Evolutionary conservation across 37 sponge, comb jelly and placozoan species (phyloP), one percentile per base, ranked within the genome.

Genomic region (Hexactinellida sp.): DNA sequence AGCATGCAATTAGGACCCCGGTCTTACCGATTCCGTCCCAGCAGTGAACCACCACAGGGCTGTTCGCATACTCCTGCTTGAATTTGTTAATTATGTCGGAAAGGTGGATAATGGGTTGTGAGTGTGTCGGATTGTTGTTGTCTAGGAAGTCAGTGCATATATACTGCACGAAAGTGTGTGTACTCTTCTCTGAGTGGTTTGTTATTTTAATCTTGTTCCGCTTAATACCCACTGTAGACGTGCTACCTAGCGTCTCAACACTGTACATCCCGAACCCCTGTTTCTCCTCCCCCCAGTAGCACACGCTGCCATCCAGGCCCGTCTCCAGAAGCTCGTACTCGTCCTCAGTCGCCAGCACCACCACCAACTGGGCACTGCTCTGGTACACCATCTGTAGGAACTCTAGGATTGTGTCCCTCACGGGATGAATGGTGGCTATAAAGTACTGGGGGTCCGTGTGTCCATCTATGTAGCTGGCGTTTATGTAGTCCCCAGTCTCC

Each of bases 221-320:
- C 32, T 21, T n/a, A 10, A 63, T 1, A 63, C 76, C 76, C 3
- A 23, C 76, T 63, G 34, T 5, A n/a, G 3, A 21, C 3, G 76
- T 28, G 34, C 32, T 63, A 25, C 34, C 32, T 7, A 63, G 76
- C 1, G 21, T 63, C 76, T 63, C 76, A 10, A 63, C 34, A 23
- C 76, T 63, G 13, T 63, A 63, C 76, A 63, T 63, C 28, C 76
- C 76, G 34, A 63, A 63, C 19, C 76, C 76, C 30, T 63, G 76
- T n/a, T 63, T 63, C 76, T 63, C 76, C 25, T 63, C 76, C 3
- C 76, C 13, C 76, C 76, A 63, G 76, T 63, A 63, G 76, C 76
- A 63, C 3, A 63, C 76, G 13, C 32, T 32, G 19, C 76, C 76
- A n/a, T 63, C 76, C 32, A 63, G 76, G 5, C 76, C 76, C 34